Conservation (phyloP, 2,113 vertebrate species). For the Fulmarus glacialis region DNA sequence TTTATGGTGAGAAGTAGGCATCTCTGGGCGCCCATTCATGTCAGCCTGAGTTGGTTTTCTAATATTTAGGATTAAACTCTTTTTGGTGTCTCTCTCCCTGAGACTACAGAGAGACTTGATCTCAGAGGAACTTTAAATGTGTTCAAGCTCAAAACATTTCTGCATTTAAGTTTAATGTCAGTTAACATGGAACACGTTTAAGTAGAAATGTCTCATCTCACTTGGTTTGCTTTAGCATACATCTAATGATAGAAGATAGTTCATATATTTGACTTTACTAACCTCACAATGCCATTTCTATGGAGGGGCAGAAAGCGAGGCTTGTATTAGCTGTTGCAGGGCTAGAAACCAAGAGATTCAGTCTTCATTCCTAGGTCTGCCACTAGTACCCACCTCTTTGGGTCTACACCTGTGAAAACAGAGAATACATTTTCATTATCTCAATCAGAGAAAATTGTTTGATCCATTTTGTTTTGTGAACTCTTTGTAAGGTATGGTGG, state of each 20-base stretch:
- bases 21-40: neutral
- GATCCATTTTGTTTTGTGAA: neutral
- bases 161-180: neutral
- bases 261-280: neutral
- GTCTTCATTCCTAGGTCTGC: neutral
- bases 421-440: neutral
- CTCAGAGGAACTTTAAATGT: neutral
- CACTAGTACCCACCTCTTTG: neutral
- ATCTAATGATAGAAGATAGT: neutral
- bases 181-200: neutral
- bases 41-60: neutral
- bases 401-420: neutral
- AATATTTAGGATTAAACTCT: neutral
- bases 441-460: neutral
- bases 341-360: neutral
- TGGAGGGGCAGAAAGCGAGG: neutral
- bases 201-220: neutral
- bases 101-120: neutral
- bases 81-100: neutral
- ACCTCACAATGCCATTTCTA: neutral
- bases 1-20: neutral
- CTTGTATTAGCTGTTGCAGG: neutral
- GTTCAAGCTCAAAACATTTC: neutral
- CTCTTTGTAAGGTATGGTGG: neutral
- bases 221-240: neutral